Evolutionary conservation across 2,888 invertebrate genomes (phyloP).

Genomic region (Pegoplata infirma): DNA sequence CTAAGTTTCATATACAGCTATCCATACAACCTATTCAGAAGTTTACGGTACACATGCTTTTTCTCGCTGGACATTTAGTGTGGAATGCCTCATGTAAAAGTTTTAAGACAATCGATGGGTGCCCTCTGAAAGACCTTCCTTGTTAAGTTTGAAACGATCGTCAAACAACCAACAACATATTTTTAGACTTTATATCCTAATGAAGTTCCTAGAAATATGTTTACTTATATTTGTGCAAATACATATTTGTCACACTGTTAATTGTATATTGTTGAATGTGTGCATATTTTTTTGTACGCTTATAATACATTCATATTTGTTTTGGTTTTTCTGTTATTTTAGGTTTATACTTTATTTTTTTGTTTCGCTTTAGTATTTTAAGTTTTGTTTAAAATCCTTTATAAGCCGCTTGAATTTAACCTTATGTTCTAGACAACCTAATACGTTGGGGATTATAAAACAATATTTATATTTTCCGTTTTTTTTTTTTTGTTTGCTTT

Average conservation of each 20-base stretch:
- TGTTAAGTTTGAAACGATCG: no score
- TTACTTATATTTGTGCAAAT: background rate
- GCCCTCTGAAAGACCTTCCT: no score
- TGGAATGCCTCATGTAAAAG: no score
- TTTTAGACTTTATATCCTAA: no score
- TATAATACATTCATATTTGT: conserved; percentile 8
- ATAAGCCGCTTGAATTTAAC: conserved; percentile 36
- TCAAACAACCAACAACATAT: no score
- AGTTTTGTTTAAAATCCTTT: conserved; percentile 16
- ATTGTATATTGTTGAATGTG: no score
- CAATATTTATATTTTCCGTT: conserved; percentile 20
- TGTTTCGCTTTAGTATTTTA: conserved; percentile 1
- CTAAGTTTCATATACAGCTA: no score
- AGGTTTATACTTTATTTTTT: background rate
- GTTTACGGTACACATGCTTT: no score
- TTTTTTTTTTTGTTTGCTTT: background rate
- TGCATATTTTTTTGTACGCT: background rate
- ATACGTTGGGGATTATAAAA: conserved; percentile 31
- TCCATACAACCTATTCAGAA: no score
- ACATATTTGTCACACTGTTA: background rate
- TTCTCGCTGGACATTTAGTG: no score
- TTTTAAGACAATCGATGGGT: no score
- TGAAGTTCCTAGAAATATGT: no score
- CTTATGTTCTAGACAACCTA: conserved; percentile 22
- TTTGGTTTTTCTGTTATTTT: conserved; percentile 1